These are phyloP conservation scores for Columba janthina DNA, from an alignment of 2,113 vertebrate genomes.

Conservation along the genomic window DNA sequence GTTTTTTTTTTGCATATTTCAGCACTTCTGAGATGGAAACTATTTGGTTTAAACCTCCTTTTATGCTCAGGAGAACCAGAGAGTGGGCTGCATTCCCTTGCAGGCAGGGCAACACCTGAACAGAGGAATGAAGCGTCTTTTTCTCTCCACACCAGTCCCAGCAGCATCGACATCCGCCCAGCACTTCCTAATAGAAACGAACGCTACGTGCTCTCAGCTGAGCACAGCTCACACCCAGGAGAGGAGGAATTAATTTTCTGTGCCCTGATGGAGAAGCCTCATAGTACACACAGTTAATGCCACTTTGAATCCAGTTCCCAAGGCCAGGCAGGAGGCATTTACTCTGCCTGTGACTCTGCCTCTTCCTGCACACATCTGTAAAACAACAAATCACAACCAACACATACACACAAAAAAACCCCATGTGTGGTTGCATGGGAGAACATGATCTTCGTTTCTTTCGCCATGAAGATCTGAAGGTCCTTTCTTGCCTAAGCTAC, in stretches of 20 bases:
- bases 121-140: background rate
- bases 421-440: background rate
- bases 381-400: background rate
- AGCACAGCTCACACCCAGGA: background rate
- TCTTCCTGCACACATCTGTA: background rate
- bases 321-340: background rate
- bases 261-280: background rate
- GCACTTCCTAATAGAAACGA: background rate
- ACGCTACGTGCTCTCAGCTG: background rate
- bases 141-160: background rate
- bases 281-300: background rate
- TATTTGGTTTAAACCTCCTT: background rate
- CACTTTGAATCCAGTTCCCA: background rate
- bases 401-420: background rate
- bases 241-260: background rate
- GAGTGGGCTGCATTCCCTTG: background rate
- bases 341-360: background rate
- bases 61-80: background rate
- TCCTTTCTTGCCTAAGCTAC: background rate
- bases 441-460: background rate
- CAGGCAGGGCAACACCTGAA: background rate
- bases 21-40: background rate
- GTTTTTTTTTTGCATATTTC: background rate
- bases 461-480: background rate
- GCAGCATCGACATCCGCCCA: background rate